These are phyloP conservation scores for Zaprionus vittiger DNA, from an alignment of 1,140 invertebrate species.

Conservation along the genomic window DNA sequence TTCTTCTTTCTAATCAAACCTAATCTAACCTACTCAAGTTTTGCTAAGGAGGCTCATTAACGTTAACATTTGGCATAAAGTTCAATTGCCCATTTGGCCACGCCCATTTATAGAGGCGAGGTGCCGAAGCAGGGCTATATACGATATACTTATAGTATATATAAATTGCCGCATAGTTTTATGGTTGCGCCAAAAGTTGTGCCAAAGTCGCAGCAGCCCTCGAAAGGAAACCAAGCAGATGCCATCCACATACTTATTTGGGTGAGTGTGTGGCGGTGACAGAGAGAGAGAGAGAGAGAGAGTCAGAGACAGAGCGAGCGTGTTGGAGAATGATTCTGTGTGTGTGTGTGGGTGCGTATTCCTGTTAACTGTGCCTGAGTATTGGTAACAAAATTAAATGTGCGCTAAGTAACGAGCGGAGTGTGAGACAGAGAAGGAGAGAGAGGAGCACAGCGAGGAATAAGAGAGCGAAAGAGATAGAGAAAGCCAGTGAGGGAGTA, in stretches of 20 bases:
- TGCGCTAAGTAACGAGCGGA: slow-evolving; percentile 74
- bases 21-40: background rate
- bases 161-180: slow-evolving; percentile 82
- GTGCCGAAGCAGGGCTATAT: slow-evolving; percentile 51
- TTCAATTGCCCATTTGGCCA: slow-evolving; percentile 24
- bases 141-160: slow-evolving; percentile 22
- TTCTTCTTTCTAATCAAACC: background rate
- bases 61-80: slow-evolving; percentile 38
- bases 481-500: background rate
- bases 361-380: slow-evolving; percentile 27
- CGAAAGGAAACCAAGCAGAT: slow-evolving; percentile 8
- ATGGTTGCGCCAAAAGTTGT: slow-evolving; percentile 61
- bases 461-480: background rate
- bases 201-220: slow-evolving; percentile 23
- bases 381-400: slow-evolving; percentile 80
- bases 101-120: slow-evolving; percentile 43
- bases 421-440: slow-evolving; percentile 15
- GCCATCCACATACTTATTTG: slow-evolving; percentile 17
- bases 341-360: slow-evolving; percentile 37
- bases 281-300: background rate
- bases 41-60: slow-evolving; percentile 27
- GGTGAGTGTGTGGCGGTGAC: background rate
- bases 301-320: background rate
- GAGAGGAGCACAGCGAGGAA: background rate
- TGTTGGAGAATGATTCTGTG: background rate